phyloP scores from a whole-genome alignment of 2,113 vertebrate genomes.

The Eudyptes chrysolophus region DNA sequence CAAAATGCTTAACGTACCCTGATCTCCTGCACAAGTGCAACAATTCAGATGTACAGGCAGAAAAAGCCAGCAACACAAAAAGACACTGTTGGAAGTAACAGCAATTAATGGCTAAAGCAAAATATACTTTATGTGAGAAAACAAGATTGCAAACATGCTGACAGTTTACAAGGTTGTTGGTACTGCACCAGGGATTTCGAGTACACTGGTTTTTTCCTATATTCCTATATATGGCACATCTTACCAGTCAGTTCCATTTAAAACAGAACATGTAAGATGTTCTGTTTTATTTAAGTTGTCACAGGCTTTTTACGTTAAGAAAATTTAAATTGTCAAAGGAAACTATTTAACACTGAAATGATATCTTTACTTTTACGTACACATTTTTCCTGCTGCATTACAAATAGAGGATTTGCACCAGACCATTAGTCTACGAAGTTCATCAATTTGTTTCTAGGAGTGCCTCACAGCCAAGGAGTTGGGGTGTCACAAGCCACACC shows the following conservation, averaged over 20 bases:
- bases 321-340: not conserved
- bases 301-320: not conserved
- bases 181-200: not conserved
- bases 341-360: not conserved
- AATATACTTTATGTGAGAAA: not conserved
- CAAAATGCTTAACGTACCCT: not conserved
- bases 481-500: not conserved
- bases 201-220: not conserved
- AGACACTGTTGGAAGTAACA: not conserved
- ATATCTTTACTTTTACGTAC: not conserved
- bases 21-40: not conserved
- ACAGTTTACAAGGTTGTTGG: not conserved
- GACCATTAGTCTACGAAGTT: not conserved
- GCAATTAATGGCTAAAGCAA: not conserved
- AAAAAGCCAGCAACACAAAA: not conserved
- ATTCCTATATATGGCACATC: not conserved
- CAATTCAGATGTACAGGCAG: not conserved
- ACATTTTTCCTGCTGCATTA: not conserved
- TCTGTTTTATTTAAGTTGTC: not conserved
- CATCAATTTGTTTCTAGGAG: not conserved
- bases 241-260: not conserved
- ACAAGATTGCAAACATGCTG: not conserved
- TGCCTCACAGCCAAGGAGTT: not conserved
- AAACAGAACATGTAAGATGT: not conserved
- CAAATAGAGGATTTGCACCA: not conserved